These are phyloP conservation scores for Corbicula japonica DNA, from an alignment of 2,888 invertebrate species.

Conservation along the genomic window DNA sequence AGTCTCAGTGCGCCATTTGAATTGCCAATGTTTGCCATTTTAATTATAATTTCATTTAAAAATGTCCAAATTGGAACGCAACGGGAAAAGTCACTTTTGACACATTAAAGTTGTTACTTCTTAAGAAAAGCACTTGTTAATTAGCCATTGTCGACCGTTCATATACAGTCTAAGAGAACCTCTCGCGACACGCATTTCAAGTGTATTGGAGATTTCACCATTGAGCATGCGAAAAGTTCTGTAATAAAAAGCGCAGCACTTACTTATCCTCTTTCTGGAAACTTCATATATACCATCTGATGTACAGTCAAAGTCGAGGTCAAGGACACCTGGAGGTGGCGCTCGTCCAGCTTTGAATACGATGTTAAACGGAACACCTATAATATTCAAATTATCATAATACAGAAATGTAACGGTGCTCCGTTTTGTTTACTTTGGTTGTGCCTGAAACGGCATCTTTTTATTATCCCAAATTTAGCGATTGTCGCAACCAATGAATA, in stretches of 20 bases:
- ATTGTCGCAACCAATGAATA: constrained; percentile 9
- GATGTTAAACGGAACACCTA: constrained; percentile 56
- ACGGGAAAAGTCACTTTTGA: background rate
- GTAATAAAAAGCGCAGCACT: background rate
- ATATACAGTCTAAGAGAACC: background rate
- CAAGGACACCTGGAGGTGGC: constrained; percentile 59
- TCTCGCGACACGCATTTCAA: background rate
- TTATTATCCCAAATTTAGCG: no score
- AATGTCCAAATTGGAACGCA: background rate
- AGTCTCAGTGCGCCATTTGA: no score
- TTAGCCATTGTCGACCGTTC: background rate
- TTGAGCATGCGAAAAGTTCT: background rate
- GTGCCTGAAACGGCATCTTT: no score
- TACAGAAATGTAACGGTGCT: no score
- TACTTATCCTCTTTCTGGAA: constrained; percentile 20
- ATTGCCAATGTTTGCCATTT: no score
- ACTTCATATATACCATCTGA: constrained; percentile 33
- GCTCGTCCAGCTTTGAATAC: constrained; percentile 69
- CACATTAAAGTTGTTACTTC: background rate
- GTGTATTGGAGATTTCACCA: background rate
- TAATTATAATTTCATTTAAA: background rate
- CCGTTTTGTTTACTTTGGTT: no score
- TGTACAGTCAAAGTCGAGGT: constrained; percentile 64
- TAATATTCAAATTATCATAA: background rate
- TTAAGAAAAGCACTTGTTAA: background rate